These are phyloP conservation scores for Peribatodes rhomboidaria DNA, from an alignment of 2,888 invertebrate genomes.

Conservation along the genomic window DNA sequence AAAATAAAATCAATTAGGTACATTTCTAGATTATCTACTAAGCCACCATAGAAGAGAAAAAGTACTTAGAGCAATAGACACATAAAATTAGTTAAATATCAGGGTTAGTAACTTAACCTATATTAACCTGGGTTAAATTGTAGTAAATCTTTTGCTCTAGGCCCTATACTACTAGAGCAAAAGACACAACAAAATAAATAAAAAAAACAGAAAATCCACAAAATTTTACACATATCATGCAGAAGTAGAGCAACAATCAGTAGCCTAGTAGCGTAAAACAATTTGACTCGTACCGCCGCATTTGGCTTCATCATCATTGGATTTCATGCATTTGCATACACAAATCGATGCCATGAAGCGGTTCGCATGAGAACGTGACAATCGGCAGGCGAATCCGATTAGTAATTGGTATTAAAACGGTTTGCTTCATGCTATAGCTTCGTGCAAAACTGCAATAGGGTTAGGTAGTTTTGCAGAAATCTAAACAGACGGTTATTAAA, in stretches of 20 bases:
- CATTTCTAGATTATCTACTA: no score
- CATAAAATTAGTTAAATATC: no score
- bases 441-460: constrained; percentile 48
- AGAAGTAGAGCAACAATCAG: constrained; percentile 14
- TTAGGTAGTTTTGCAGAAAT: constrained; percentile 23
- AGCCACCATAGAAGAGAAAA: no score
- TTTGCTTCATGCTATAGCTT: constrained; percentile 61
- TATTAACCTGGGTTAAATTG: no score
- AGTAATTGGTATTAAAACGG: constrained; percentile 72
- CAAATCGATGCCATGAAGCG: constrained; percentile 29
- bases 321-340: constrained; percentile 38
- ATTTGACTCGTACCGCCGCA: constrained; percentile 24
- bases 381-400: constrained; percentile 68
- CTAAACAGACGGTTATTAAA: constrained; percentile 20
- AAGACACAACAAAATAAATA: not conserved
- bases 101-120: no score
- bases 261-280: constrained; percentile 33
- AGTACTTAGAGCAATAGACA: no score
- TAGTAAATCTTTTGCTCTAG: no score
- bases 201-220: not conserved
- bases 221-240: not conserved
- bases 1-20: no score
- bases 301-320: constrained; percentile 25
- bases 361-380: constrained; percentile 40
- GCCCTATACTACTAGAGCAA: no score